Conservation (phyloP, 2,797 vertebrate species). For the Oryzias dopingdopingensis region DNA sequence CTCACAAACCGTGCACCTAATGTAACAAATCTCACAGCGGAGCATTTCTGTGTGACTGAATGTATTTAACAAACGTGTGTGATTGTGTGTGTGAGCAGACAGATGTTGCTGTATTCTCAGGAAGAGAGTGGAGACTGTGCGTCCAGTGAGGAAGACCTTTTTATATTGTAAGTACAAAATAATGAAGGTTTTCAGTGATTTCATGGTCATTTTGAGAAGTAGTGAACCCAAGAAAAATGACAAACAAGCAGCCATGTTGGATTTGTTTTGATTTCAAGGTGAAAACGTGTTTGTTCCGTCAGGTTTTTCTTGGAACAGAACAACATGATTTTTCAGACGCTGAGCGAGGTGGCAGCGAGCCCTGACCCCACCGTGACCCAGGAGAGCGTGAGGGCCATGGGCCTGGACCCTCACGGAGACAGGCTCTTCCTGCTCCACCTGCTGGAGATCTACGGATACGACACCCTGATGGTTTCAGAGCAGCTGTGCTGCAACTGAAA, state of each 20-base stretch:
- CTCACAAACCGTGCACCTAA: too few relatives aligned
- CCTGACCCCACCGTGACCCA: slow-evolving; percentile 90
- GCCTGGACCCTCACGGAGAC: slow-evolving; percentile 92
- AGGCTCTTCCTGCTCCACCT: slow-evolving; percentile 90
- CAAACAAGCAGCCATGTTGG: too few relatives aligned
- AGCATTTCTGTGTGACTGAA: too few relatives aligned
- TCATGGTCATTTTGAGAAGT: too few relatives aligned
- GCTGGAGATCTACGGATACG: slow-evolving; percentile 93
- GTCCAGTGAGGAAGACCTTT: slow-evolving; percentile 93
- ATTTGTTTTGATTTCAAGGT: background rate
- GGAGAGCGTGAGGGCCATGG: slow-evolving; percentile 91
- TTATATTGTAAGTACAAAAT: slow-evolving; percentile 86
- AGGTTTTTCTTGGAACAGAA: slow-evolving; percentile 97
- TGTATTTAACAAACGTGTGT: background rate
- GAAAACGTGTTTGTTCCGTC: background rate
- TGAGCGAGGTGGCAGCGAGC: slow-evolving; percentile 89
- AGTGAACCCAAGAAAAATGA: too few relatives aligned
- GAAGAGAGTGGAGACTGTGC: slow-evolving; percentile 89
- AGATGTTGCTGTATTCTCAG: slow-evolving; percentile 93
- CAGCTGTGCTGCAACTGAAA: slow-evolving; percentile 91
- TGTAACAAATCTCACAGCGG: too few relatives aligned
- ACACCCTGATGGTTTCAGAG: slow-evolving; percentile 91
- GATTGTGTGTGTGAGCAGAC: slow-evolving; percentile 69
- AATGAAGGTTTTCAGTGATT: too few relatives aligned
- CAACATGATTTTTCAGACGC: slow-evolving; percentile 92